phyloP scores from a whole-genome alignment of 2,888 invertebrate species.

The Nephrotoma flavescens region DNA sequence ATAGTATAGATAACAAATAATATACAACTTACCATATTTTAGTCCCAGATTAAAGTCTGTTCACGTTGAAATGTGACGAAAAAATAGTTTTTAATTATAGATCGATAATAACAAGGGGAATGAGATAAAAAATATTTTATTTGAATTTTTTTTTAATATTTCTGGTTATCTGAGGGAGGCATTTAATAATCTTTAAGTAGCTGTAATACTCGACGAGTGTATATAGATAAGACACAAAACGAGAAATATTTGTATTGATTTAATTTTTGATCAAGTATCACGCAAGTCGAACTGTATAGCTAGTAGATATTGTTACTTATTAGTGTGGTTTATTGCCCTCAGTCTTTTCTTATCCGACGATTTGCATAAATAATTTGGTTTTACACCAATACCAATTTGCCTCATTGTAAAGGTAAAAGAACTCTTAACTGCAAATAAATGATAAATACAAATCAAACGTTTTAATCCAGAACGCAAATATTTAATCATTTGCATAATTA shows the following conservation, averaged over 20 bases:
- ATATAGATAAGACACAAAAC: too few relatives aligned
- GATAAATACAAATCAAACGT: neutral
- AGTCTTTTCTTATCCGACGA: too few relatives aligned
- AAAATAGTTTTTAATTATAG: neutral
- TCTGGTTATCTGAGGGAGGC: neutral
- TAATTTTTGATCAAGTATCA: too few relatives aligned
- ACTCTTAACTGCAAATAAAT: neutral
- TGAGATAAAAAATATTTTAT: neutral
- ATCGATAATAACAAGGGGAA: neutral
- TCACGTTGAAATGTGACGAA: neutral
- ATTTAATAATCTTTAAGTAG: neutral
- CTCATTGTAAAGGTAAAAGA: too few relatives aligned
- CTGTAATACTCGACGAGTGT: too few relatives aligned
- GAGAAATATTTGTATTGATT: too few relatives aligned
- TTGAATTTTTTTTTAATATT: neutral
- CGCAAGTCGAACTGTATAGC: too few relatives aligned
- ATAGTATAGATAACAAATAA: neutral
- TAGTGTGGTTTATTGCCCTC: too few relatives aligned
- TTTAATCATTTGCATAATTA: neutral
- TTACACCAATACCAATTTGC: too few relatives aligned
- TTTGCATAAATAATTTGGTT: too few relatives aligned
- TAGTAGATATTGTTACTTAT: too few relatives aligned
- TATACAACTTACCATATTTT: neutral
- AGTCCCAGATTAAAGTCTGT: neutral
- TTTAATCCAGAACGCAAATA: neutral